Percentiles rank a stretch among this genome's conserved stretches.
Conservation (phyloP, 2,113 vertebrate genomes). For the Anser brachyrhynchus region DNA sequence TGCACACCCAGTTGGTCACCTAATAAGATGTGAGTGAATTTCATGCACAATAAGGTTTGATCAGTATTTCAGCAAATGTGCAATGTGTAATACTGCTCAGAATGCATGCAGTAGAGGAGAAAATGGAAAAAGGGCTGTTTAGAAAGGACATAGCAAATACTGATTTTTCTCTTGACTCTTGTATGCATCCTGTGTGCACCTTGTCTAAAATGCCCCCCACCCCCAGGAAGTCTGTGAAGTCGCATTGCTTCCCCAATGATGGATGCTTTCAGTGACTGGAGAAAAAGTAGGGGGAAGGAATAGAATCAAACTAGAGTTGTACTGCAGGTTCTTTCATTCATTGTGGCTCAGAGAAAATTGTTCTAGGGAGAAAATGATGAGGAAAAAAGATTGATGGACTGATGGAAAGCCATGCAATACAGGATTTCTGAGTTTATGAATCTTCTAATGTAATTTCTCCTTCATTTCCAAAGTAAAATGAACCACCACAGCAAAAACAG, state of each 20-base stretch:
- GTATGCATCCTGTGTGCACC: not conserved
- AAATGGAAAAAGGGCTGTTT: not conserved
- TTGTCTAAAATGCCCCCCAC: not conserved
- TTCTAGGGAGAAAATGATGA: not conserved
- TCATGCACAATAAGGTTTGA: conserved; percentile 18
- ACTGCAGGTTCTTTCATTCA: not conserved
- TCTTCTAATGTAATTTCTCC: not conserved
- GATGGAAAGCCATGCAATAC: not conserved
- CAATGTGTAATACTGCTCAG: not conserved
- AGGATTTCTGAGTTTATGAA: not conserved
- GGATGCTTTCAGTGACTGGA: not conserved
- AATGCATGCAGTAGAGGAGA: not conserved
- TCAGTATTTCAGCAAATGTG: not conserved
- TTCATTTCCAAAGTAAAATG: not conserved
- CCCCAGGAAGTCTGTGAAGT: not conserved
- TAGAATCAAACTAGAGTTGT: not conserved
- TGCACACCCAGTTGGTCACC: not conserved
- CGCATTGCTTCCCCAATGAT: not conserved
- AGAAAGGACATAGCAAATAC: not conserved
- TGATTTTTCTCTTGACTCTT: not conserved
- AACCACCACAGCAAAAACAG: not conserved
- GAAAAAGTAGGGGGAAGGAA: not conserved
- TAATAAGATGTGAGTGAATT: conserved; percentile 6
- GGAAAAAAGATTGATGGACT: not conserved
- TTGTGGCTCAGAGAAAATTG: not conserved